Conservation (phyloP, 2,797 vertebrate genomes). For the Phataginus tetradactyla region DNA sequence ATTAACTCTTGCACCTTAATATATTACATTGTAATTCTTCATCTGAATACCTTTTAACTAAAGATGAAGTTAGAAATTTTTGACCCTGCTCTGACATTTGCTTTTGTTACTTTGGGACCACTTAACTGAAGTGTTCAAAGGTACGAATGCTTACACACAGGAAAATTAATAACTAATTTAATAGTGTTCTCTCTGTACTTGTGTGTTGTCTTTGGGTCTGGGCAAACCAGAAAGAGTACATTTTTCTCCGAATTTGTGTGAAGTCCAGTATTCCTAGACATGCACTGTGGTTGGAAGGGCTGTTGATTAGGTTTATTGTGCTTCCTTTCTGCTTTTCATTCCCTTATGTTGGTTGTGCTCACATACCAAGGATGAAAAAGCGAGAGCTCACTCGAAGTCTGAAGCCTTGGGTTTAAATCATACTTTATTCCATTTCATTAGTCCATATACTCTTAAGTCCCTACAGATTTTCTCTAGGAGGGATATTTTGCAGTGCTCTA, state of each 20-base stretch:
- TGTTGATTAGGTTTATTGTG: slow-evolving; percentile 34
- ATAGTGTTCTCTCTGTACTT: background rate
- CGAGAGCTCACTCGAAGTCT: background rate
- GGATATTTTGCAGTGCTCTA: background rate
- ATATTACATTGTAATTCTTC: background rate
- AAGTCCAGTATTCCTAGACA: background rate
- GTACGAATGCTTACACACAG: background rate
- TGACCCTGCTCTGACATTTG: background rate
- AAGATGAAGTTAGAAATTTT: slow-evolving; percentile 45
- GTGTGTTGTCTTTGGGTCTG: slow-evolving; percentile 35
- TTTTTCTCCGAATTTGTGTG: slow-evolving; percentile 45
- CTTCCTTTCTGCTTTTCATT: background rate
- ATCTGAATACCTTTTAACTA: slow-evolving; percentile 14
- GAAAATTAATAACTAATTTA: slow-evolving; percentile 6
- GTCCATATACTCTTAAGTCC: background rate
- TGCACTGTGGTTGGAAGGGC: background rate
- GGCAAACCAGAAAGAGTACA: background rate
- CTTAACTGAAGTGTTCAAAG: slow-evolving; percentile 23
- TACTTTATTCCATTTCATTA: slow-evolving; percentile 8
- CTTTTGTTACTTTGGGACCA: slow-evolving; percentile 13
- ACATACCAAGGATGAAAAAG: background rate
- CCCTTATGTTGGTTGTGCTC: background rate
- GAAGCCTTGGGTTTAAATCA: slow-evolving; percentile 24
- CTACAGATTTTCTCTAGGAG: background rate
- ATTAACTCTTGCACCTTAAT: background rate